Evolutionary conservation across 2,888 invertebrate genomes (phyloP), one percentile per base, ranked within the genome.

Genomic region (Eumerus sabulonum): DNA sequence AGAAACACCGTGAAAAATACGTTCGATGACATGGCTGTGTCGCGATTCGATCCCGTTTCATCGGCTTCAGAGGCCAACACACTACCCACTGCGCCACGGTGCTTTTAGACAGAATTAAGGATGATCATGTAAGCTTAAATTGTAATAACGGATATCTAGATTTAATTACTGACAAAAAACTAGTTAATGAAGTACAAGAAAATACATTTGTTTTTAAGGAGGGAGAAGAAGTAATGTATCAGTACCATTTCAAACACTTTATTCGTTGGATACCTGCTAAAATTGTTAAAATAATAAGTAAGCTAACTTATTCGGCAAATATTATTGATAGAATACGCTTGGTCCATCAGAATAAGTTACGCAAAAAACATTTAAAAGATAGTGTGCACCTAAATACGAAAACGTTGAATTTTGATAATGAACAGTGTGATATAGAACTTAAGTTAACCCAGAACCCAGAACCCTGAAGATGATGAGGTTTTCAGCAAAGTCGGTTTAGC

Each of bases 221-320:
- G 54, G 40, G 54, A n/a, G 54, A 54, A 62, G 51, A 62, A 11
- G 18, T 51, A 1, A 62, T 62, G 62, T 62, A 62, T 51, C 42
- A 51, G 27, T 44, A 51, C 17, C 62, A 62, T 44, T 62, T 62
- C 14, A 50, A 48, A 48, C 38, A 48, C 42, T 62, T 62, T 35
- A 16, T 40, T 7, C 11, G 50, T 2, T 50, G 62, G 50, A 44
- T 63, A 35, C 62, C 62, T 16, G 62, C 51, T n/a, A 63, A 63
- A 53, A 53, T 64, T 54, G 36, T 54, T 1, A 64, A 53, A n/a
- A 38, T 13, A 11, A 40, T 53, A 44, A 64, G 53, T 44, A 64
- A 54, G 18, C 11, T 36, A 45, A 64, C 45, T 19, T 53, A 64
- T 47, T 38, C 45, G 18, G 63, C 57, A 35, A 45, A 45, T 12